These are phyloP conservation scores for Cryptoprocta ferox DNA, from an alignment of 2,797 vertebrate genomes.

Conservation along the genomic window DNA sequence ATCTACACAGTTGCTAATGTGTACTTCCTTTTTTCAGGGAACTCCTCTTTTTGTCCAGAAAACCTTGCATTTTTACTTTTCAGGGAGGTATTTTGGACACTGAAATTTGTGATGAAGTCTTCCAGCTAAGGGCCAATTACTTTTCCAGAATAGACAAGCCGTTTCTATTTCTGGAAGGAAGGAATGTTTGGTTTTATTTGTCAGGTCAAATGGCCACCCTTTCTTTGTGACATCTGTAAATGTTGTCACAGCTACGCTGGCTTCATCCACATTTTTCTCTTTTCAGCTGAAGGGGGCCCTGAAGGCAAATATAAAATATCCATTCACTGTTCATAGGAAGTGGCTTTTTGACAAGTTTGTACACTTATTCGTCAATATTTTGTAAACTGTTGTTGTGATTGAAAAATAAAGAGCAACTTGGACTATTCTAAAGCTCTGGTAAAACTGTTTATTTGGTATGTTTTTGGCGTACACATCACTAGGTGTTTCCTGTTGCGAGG, in stretches of 20 bases:
- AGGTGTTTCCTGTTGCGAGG: not conserved
- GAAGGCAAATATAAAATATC: not conserved
- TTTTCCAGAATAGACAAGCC: not conserved
- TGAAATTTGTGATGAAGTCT: not conserved
- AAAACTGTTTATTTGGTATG: not conserved
- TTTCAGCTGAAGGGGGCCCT: not conserved
- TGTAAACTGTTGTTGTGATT: not conserved
- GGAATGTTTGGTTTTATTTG: not conserved
- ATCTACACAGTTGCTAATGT: not conserved
- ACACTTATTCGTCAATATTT: not conserved
- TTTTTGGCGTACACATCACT: not conserved
- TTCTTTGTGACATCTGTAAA: rapidly evolving
- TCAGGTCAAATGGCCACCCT: not conserved
- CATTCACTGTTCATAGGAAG: not conserved
- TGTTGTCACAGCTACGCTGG: not conserved
- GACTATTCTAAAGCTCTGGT: not conserved
- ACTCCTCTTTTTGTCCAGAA: not conserved
- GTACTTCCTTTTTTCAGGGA: not conserved
- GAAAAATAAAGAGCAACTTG: not conserved
- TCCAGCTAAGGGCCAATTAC: not conserved
- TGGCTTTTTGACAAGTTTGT: not conserved
- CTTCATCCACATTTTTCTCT: not conserved
- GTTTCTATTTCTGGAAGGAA: not conserved
- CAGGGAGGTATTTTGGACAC: not conserved
- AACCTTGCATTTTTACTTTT: not conserved